Evolutionary conservation across 2,888 invertebrate genomes (phyloP), one percentile per base, ranked within the genome.

Genomic region (Macrostomum cliftonense): DNA sequence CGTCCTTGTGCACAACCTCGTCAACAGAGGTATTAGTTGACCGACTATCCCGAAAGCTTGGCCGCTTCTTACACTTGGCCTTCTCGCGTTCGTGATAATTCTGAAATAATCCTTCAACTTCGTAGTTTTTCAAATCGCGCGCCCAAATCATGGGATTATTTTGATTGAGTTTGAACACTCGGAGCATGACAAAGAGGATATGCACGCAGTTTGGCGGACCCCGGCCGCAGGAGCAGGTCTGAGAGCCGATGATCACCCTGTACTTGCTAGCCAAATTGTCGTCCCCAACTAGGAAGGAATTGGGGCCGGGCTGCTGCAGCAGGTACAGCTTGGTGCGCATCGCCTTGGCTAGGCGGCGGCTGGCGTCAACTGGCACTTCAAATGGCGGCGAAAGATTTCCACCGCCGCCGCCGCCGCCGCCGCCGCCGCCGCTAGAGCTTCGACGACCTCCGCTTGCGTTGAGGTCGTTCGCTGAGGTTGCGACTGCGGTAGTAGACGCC

Each of bases 111-210:
- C 60, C 61, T 51, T 71, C 70, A 28, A 71, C 71, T 68, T 73
- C 73, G 58, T 62, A 73, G 54, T 72, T 71, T 54, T 71, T 71
- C 46, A 73, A 60, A 16, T 65, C 61, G 55, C 61, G 68, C 52
- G 64, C 63, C 62, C 63, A 65, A 12, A 73, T 60, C 44, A 61
- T 59, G 2, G 67, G 61, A 53, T 73, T 69, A 45, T 55, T 62
- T 54, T 70, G 67, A 20, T 59, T 58, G 13, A 73, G 62, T 57
- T 71, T 65, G 58, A 73, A 71, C 17, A 73, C 72, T 45, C 71
- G 58, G 51, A 73, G 61, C 72, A 73, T 72, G 40, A 73, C 70
- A 58, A 73, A 73, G 50, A 73, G 58, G 1, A 73, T 58, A 56
- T 73, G 73, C 17, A 71, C 65, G 57, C 73, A 73, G 55, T 69